These are phyloP conservation scores for Laothoe populi DNA, from an alignment of 2,888 invertebrate species.

Conservation along the genomic window DNA sequence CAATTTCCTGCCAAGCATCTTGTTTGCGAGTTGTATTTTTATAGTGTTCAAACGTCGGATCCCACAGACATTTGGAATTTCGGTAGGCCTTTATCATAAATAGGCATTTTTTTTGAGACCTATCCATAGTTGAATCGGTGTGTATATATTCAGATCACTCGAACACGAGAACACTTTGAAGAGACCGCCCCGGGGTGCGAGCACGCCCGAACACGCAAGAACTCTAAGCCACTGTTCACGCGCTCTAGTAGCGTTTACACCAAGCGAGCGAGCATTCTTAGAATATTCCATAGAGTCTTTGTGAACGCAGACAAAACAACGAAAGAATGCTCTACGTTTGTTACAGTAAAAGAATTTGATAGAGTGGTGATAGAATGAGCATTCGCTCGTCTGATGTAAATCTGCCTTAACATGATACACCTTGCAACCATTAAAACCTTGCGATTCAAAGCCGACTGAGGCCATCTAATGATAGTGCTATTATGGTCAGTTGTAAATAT, in stretches of 20 bases:
- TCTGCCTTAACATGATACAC: too few species aligned
- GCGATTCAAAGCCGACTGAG: too few species aligned
- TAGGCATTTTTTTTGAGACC: not conserved
- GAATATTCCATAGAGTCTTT: constrained; percentile 28
- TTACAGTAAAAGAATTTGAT: not conserved
- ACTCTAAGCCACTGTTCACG: constrained; percentile 13
- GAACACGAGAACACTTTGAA: not conserved
- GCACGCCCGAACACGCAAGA: not conserved
- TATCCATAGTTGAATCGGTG: not conserved
- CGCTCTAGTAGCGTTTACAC: constrained; percentile 25
- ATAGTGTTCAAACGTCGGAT: too few species aligned
- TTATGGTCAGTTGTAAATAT: too few species aligned
- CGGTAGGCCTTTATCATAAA: not conserved
- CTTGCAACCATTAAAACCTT: too few species aligned
- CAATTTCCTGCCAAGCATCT: too few species aligned
- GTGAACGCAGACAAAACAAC: constrained; percentile 24
- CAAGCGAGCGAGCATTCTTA: constrained; percentile 27
- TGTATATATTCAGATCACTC: not conserved
- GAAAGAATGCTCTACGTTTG: not conserved
- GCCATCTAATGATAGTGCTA: too few species aligned
- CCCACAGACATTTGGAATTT: not conserved
- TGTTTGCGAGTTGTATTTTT: too few species aligned
- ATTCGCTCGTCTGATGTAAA: not conserved
- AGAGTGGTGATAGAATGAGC: not conserved
- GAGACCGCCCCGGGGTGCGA: not conserved